Conservation (phyloP, 2,113 vertebrate genomes). For the Ptyas mucosa region DNA sequence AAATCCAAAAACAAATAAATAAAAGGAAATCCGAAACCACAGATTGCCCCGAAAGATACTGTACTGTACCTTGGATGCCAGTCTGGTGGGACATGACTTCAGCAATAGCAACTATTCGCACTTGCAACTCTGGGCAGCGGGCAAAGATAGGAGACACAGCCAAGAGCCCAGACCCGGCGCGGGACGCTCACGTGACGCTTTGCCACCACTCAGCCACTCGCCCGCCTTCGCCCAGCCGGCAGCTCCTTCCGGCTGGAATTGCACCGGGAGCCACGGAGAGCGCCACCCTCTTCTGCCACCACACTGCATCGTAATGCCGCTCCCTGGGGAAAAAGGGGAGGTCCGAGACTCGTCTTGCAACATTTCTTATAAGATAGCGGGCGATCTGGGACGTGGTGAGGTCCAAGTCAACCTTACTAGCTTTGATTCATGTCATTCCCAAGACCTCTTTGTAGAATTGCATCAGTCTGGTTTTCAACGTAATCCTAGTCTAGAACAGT, state of each 20-base stretch:
- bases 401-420: neutral
- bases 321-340: neutral
- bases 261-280: neutral
- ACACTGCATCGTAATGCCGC: neutral
- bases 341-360: neutral
- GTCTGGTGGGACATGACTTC: constrained; percentile 89
- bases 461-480: neutral
- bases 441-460: neutral
- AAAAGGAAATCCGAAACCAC: neutral
- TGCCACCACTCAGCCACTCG: constrained; percentile 39
- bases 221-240: neutral
- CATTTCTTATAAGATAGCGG: neutral
- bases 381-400: neutral
- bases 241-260: constrained; percentile 25
- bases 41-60: constrained; percentile 30
- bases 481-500: neutral
- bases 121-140: neutral
- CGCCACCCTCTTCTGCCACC: neutral
- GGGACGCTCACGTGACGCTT: constrained; percentile 45
- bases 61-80: constrained; percentile 85
- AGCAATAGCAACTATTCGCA: neutral
- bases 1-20: neutral
- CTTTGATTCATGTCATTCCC: neutral
- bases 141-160: neutral
- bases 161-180: neutral